These are phyloP conservation scores for Astyanax mexicanus DNA, from an alignment of 2,797 vertebrate genomes.

Conservation along the genomic window DNA sequence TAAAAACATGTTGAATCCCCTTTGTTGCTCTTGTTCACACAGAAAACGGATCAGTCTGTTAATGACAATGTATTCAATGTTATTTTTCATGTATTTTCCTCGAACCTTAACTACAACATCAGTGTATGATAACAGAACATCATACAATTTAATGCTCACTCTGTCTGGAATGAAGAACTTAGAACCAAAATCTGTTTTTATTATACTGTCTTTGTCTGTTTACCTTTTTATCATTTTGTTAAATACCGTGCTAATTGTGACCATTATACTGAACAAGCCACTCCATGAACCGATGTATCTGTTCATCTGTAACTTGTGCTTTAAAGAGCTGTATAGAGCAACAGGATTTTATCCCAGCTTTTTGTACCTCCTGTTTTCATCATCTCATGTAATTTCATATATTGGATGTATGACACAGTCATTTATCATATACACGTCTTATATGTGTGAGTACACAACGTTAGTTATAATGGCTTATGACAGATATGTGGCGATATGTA, in stretches of 20 bases:
- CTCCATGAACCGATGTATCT: slow-evolving; percentile 46
- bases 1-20: not conserved
- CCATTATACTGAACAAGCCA: slow-evolving; percentile 28
- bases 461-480: slow-evolving; percentile 74
- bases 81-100: not conserved
- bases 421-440: slow-evolving; percentile 38
- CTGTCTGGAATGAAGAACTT: not conserved
- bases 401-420: slow-evolving; percentile 25
- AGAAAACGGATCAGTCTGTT: not conserved
- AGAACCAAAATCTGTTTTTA: not conserved
- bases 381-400: slow-evolving; percentile 30
- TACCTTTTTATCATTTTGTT: slow-evolving; percentile 7
- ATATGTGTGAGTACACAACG: slow-evolving; percentile 61
- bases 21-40: not conserved
- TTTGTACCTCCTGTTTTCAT: slow-evolving; percentile 30
- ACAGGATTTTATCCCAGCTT: slow-evolving; percentile 50
- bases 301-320: slow-evolving; percentile 47
- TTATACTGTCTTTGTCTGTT: not conserved
- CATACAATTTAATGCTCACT: not conserved
- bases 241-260: not conserved
- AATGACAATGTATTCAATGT: not conserved
- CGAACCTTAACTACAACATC: not conserved
- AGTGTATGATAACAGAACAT: not conserved
- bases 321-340: slow-evolving; percentile 41
- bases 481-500: slow-evolving; percentile 71